Evolutionary conservation across 2,113 vertebrate genomes (phyloP).

Genomic region (Thalassarche chlororhynchos): DNA sequence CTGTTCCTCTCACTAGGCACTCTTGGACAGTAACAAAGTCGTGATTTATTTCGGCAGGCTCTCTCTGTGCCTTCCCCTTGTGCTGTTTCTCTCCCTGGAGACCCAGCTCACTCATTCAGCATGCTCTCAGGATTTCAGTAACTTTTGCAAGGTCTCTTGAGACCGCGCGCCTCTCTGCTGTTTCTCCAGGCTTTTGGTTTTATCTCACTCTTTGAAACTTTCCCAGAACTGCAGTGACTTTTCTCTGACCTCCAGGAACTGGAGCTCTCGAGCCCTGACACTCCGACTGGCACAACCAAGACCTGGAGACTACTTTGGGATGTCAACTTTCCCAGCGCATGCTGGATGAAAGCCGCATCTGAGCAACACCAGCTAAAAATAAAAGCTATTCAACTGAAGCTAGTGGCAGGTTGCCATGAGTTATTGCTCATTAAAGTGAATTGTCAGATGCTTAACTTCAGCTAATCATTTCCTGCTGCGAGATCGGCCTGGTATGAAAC

Average conservation of each 20-base stretch:
- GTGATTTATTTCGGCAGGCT: neutral
- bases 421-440: slow-evolving; percentile 67
- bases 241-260: slow-evolving; percentile 28
- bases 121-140: slow-evolving; percentile 21
- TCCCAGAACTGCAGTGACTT: slow-evolving; percentile 54
- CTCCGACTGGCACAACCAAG: slow-evolving; percentile 50
- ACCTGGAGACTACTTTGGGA: slow-evolving; percentile 55
- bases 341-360: slow-evolving; percentile 40
- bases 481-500: slow-evolving; percentile 6
- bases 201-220: slow-evolving; percentile 60
- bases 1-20: neutral
- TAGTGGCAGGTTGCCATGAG: slow-evolving; percentile 47
- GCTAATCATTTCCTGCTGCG: slow-evolving; percentile 62
- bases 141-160: slow-evolving; percentile 17
- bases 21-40: neutral
- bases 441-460: slow-evolving; percentile 62
- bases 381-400: slow-evolving; percentile 58
- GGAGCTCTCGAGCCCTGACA: slow-evolving; percentile 34
- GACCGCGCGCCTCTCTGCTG: neutral
- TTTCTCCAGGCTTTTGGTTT: slow-evolving; percentile 48
- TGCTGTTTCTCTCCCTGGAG: neutral
- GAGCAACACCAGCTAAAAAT: slow-evolving; percentile 64
- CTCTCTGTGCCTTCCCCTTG: neutral
- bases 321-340: slow-evolving; percentile 53
- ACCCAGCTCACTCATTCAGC: neutral